Conservation (phyloP, 2,113 vertebrate genomes). For the Cisticola juncidis region DNA sequence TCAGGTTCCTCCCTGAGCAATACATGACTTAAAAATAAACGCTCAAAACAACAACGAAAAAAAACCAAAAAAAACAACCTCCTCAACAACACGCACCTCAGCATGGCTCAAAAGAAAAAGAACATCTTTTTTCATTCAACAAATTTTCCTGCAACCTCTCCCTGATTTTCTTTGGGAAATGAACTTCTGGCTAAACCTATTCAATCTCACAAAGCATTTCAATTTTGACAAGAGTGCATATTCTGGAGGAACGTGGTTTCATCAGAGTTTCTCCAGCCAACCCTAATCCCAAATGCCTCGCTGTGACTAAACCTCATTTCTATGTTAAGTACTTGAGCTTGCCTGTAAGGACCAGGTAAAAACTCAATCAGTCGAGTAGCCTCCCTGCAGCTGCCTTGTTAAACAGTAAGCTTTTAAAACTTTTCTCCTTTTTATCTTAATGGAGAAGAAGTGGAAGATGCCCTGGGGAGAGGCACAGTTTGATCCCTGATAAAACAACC, state of each 20-base stretch:
- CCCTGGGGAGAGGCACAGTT: not conserved
- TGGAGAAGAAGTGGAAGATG: not conserved
- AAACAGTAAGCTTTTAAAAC: not conserved
- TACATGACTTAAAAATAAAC: not conserved
- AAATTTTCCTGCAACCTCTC: not conserved
- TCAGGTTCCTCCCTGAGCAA: not conserved
- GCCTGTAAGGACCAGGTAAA: slow-evolving; percentile 51
- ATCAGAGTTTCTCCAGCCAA: slow-evolving; percentile 30
- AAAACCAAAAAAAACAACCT: not conserved
- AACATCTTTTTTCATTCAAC: not conserved
- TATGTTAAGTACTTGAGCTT: slow-evolving; percentile 61
- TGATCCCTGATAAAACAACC: not conserved
- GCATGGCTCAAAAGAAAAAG: not conserved
- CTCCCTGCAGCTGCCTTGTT: slow-evolving; percentile 54
- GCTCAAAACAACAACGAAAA: not conserved
- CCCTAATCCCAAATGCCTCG: slow-evolving; percentile 61
- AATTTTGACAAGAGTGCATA: slow-evolving; percentile 35
- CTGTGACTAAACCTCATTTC: slow-evolving; percentile 69
- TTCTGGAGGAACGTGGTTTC: slow-evolving; percentile 13
- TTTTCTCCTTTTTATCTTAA: not conserved
- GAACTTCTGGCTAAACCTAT: slow-evolving; percentile 44
- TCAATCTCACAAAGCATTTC: slow-evolving; percentile 47
- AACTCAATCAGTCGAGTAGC: slow-evolving; percentile 56
- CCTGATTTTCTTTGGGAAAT: slow-evolving; percentile 33
- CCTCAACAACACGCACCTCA: not conserved